Conservation (phyloP, 2,113 vertebrate genomes). For the Hyperopisus bebe region DNA sequence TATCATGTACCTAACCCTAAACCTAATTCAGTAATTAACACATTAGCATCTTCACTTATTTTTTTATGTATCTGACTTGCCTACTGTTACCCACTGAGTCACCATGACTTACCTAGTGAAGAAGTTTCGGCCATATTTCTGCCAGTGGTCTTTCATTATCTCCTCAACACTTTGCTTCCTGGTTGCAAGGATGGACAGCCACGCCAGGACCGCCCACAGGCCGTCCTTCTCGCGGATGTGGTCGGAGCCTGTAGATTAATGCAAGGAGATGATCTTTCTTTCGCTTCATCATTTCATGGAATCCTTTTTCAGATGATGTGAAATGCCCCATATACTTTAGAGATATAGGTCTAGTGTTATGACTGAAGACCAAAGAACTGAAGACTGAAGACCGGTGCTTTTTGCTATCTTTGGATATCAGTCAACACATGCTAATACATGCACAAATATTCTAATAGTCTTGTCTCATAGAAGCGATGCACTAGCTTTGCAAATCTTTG, state of each 20-base stretch:
- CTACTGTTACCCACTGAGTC: background rate
- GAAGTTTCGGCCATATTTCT: constrained; percentile 90
- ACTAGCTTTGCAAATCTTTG: background rate
- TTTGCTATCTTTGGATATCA: background rate
- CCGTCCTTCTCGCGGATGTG: constrained; percentile 96
- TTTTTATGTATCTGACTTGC: background rate
- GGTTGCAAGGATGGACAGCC: constrained; percentile 86
- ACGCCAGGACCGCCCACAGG: constrained; percentile 91
- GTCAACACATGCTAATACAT: background rate
- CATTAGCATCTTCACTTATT: background rate
- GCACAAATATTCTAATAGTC: background rate
- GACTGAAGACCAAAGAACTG: background rate
- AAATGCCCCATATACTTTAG: background rate
- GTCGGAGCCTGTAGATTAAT: constrained; percentile 72
- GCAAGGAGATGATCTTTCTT: background rate
- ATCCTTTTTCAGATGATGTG: background rate
- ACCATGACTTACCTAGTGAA: constrained; percentile 74
- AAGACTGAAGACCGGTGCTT: background rate
- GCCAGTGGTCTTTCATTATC: constrained; percentile 88
- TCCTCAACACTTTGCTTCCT: constrained; percentile 85
- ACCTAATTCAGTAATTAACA: background rate
- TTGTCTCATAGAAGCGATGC: background rate
- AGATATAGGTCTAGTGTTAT: background rate
- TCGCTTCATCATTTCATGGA: background rate
- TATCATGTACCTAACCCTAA: background rate